Conservation (phyloP, 2,888 invertebrate genomes). For the Heliconius hortense region DNA sequence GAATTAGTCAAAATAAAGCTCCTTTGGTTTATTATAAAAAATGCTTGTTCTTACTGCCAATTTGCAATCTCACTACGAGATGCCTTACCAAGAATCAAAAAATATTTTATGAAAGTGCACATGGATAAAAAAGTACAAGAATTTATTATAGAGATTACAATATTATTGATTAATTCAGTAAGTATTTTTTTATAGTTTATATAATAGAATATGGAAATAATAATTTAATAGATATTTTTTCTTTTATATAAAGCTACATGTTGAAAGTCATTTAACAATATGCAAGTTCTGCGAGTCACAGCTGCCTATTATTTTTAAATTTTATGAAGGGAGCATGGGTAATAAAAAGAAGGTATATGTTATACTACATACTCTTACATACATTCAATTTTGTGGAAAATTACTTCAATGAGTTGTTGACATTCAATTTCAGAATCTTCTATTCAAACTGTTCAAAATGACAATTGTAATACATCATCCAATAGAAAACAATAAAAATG, state of each 20-base stretch:
- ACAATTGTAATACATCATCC: constrained; percentile 69
- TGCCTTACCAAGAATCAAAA: constrained; percentile 57
- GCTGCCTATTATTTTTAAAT: constrained; percentile 66
- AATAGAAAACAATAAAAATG: constrained; percentile 53
- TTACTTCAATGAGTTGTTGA: background rate
- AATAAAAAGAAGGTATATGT: constrained; percentile 69
- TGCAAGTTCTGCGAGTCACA: constrained; percentile 79
- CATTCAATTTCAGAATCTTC: constrained; percentile 55
- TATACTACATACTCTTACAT: background rate
- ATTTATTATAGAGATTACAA: constrained; percentile 64
- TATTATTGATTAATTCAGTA: constrained; percentile 65
- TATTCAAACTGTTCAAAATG: constrained; percentile 65
- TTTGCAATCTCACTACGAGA: constrained; percentile 64
- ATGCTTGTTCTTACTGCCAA: constrained; percentile 68
- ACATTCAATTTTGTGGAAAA: background rate
- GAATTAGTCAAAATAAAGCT: constrained; percentile 69
- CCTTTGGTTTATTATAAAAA: constrained; percentile 69
- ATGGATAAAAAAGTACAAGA: constrained; percentile 71
- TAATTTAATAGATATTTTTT: constrained; percentile 4
- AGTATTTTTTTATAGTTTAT: constrained; percentile 37
- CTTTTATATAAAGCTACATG: constrained; percentile 61
- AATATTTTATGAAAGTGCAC: constrained; percentile 56
- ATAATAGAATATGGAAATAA: background rate
- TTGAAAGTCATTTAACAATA: constrained; percentile 74
- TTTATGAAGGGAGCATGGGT: constrained; percentile 71